Evolutionary conservation across 2,888 invertebrate genomes (phyloP).

Genomic region (Eutolmus rufibarbis): DNA sequence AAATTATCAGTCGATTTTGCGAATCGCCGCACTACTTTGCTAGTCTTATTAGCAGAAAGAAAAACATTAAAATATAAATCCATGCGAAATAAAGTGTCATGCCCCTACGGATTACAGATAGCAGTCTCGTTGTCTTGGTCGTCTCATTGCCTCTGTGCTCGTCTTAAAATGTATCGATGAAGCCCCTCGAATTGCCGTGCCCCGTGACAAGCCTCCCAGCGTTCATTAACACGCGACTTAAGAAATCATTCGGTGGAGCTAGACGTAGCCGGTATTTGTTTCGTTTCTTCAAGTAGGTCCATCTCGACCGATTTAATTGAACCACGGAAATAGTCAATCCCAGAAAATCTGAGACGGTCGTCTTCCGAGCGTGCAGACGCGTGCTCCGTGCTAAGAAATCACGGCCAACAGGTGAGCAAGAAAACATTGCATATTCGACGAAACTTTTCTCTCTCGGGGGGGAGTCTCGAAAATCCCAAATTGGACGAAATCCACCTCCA

Average conservation of each 20-base stretch:
- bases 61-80: not conserved
- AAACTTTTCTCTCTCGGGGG: not conserved
- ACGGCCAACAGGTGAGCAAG: not conserved
- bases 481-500: not conserved
- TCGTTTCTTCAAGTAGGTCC: not conserved
- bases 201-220: conserved; percentile 19
- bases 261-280: not conserved
- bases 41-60: not conserved
- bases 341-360: not conserved
- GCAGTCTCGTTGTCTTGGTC: not conserved
- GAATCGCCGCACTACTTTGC: not conserved
- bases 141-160: not conserved
- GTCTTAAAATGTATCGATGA: not conserved
- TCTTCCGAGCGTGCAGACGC: not conserved
- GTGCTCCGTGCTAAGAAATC: not conserved
- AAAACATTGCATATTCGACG: not conserved
- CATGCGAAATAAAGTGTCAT: not conserved
- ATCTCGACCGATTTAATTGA: not conserved
- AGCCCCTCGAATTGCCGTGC: not conserved
- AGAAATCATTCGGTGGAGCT: not conserved
- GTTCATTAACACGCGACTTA: not conserved
- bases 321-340: not conserved
- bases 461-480: not conserved
- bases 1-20: not conserved
- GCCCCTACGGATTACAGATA: conserved; percentile 16